Evolutionary conservation across 1,140 invertebrate species (phyloP), one percentile per base, ranked within the genome.

Genomic region (Drosophila truncata): DNA sequence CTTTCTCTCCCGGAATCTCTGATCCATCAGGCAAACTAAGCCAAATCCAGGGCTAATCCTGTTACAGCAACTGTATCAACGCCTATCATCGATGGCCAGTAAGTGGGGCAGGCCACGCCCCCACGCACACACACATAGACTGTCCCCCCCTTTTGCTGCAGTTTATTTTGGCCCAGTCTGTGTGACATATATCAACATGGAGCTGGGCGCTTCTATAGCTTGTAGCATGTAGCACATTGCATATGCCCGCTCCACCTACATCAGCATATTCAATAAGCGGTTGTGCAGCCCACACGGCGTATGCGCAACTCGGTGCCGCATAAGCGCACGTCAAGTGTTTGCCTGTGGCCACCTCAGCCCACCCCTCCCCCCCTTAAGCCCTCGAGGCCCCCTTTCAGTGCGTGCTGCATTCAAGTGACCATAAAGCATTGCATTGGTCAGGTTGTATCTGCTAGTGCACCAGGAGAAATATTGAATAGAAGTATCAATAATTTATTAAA

Each of bases 211-310:
- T 29, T 46, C 49, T 27, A 42, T 59, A 31, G 47, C 55, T 37
- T 59, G 62, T 58, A 31, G 47, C 47, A 31, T 50, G 47, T 6
- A 50, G 55, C 64, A 72, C 61, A 74, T 66, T n/a, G 37, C 52
- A 23, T 13, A n/a, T 58, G 23, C 33, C 60, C 46, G 47, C 47
- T 67, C 37, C 67, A 63, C 55, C 64, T 58, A 64, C 80, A 84
- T 84, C 71, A 76, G 78, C 73, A 85, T 85, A 80, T 85, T 85
- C 82, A 85, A 84, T 84, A 83, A 84, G 76, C 82, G 78, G 66
- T 71, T 58, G 52, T 44, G 18, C 47, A 63, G 77, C 63, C 59
- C 63, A 81, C 76, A 67, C 60, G 82, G 81, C 77, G 81, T 84
- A 84, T 84, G 82, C 77, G 82, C 81, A 85, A 84, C 77, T 84